A percentile compares a stretch with the other conserved stretches of the same genome.
Evolutionary conservation across 2,888 invertebrate genomes (phyloP).

Genomic region (Sesia bembeciformis): DNA sequence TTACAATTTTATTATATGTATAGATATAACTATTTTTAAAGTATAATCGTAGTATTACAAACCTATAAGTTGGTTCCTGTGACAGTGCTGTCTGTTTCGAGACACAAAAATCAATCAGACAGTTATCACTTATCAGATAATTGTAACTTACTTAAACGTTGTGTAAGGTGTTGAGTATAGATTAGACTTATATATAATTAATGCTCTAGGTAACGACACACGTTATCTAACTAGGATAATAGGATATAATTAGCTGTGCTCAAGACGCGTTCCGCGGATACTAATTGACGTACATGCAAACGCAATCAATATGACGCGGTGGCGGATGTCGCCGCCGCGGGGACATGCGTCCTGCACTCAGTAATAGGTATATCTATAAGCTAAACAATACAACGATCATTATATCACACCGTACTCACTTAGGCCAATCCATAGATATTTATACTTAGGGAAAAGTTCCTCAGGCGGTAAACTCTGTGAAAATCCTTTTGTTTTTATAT

Average conservation of each 20-base stretch:
- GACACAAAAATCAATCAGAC: too few species aligned
- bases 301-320: constrained; percentile 65
- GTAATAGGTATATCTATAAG: neutral
- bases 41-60: too few species aligned
- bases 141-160: too few species aligned
- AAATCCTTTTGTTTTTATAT: too few species aligned
- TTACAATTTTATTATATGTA: too few species aligned
- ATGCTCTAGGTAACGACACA: neutral
- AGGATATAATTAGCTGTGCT: constrained; percentile 54
- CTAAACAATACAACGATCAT: neutral
- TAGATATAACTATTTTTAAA: too few species aligned
- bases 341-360: constrained; percentile 17
- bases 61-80: too few species aligned
- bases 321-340: constrained; percentile 38
- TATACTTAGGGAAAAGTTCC: too few species aligned
- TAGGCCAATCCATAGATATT: neutral
- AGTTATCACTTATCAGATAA: too few species aligned
- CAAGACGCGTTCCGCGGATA: constrained; percentile 64
- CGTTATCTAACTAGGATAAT: neutral
- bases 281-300: constrained; percentile 73
- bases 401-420: constrained; percentile 9
- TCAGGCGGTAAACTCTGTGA: too few species aligned
- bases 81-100: too few species aligned
- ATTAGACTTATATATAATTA: neutral
- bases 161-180: too few species aligned